Evolutionary conservation across 1,140 invertebrate genomes (phyloP).

Genomic region (Bombus vancouverensis): DNA sequence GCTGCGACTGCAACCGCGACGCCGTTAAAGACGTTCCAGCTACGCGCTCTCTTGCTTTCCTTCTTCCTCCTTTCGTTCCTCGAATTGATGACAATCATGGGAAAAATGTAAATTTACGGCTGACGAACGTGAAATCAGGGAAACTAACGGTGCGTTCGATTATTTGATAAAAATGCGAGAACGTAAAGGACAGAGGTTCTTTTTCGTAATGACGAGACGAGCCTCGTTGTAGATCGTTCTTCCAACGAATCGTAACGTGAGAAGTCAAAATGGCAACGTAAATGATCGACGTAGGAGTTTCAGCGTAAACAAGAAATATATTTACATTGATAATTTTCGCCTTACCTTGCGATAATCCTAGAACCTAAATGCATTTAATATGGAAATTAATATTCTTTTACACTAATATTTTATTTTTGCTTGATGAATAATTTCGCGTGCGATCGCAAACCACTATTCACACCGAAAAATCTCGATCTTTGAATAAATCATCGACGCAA

Average conservation of each 20-base stretch:
- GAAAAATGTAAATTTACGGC: constrained; percentile 27
- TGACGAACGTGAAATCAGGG: neutral
- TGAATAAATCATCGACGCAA: neutral
- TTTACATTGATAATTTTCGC: no score
- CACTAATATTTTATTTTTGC: no score
- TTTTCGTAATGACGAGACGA: neutral
- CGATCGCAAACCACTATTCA: no score
- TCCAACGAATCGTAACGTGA: neutral
- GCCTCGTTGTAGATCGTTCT: neutral
- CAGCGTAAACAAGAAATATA: no score
- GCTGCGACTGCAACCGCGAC: constrained; percentile 47
- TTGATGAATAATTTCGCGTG: no score
- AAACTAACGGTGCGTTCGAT: neutral
- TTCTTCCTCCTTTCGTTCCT: neutral
- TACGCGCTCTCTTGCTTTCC: neutral
- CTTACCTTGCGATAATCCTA: no score
- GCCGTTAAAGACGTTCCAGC: constrained; percentile 27
- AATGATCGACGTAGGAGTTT: no score
- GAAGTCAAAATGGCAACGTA: no score
- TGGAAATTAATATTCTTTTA: no score
- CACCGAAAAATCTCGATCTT: no score
- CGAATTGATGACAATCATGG: constrained; percentile 15
- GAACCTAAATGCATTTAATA: no score
- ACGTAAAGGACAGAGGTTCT: neutral
- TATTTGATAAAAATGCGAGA: neutral